Base-by-base conservation (phyloP, 2,888 invertebrate species). In the Pachymerium ferrugineum region DNA sequence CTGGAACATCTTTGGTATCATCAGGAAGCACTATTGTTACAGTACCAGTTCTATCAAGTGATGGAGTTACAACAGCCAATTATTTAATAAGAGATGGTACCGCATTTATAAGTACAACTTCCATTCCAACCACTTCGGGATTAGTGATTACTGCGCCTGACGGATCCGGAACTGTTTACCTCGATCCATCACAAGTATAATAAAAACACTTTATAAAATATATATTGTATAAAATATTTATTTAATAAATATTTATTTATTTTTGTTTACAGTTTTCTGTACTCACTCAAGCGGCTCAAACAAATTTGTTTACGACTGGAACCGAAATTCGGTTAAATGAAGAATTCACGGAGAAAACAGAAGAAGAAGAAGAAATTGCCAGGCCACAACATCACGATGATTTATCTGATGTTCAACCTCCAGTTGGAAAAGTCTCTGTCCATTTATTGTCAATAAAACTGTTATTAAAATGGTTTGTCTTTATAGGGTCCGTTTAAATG, bases 401-500 rank as follows among this genome's bases (percentile, higher is more conserved):
- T 74, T 62, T 62, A 25, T 68, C 73, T 12, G 73, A 73, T n/a
- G 75, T 77, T 73, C 67, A 71, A 62, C 78, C 79, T n/a, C 78
- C 79, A 28, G 77, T 78, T 33, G 77, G 78, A 70, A 78, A 80
- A 62, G 77, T 77, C 62, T 47, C 1, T 33, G 25, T 19, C 10
- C 5, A 10, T 22, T 71, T 12, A n/a, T 12, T 70, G 16, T 19
- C 8, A 35, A 35, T 12, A 10, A 35, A 68, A 6, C 6, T 68
- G 12, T 68, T 29, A 0, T 1, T 25, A 30, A 12, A 16, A n/a
- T 69, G 10, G 12, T 31, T 69, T 16, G 19, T 28, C n/a, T 10
- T 73, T 68, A 22, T 47, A 82, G 83, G 84, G 84, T 16, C 84
- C 85, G 6, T 84, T 83, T 77, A 82, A 80, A 68, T 87, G 87